Conservation (phyloP, 2,113 vertebrate genomes). For the Sarotherodon lohbergeri region DNA sequence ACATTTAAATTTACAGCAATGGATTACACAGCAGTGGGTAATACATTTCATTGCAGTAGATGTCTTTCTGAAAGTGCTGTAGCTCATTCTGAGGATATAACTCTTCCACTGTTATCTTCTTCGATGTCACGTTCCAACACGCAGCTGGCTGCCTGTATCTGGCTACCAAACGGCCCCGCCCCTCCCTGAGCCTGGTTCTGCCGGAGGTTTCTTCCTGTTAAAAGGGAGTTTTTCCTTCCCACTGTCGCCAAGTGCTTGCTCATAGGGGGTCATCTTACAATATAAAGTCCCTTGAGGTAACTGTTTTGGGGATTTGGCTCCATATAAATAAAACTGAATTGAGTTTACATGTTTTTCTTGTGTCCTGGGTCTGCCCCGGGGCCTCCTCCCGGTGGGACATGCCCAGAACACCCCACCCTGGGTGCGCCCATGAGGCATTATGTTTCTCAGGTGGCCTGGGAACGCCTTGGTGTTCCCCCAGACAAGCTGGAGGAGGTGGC, state of each 20-base stretch:
- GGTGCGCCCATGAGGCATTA: no score
- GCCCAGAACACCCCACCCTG: no score
- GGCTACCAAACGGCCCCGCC: accelerated
- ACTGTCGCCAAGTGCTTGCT: not conserved
- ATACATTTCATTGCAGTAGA: not conserved
- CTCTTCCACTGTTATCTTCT: not conserved
- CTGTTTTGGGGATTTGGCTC: not conserved
- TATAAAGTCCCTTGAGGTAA: not conserved
- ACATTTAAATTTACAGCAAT: not conserved
- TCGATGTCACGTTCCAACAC: not conserved
- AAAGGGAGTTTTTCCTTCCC: not conserved
- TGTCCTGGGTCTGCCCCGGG: no score
- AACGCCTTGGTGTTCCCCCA: no score
- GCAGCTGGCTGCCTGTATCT: not conserved
- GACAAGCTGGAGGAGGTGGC: no score
- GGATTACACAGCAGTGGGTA: not conserved
- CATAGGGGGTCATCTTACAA: not conserved
- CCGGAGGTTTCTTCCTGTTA: accelerated
- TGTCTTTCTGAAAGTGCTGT: not conserved
- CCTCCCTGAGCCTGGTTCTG: not conserved
- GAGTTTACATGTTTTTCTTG: not conserved
- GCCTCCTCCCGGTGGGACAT: no score
- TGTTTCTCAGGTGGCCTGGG: no score
- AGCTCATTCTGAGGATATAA: not conserved
- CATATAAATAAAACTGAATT: not conserved